phyloP scores from a whole-genome alignment of 2,888 invertebrate genomes.

The Callimorpha dominula region DNA sequence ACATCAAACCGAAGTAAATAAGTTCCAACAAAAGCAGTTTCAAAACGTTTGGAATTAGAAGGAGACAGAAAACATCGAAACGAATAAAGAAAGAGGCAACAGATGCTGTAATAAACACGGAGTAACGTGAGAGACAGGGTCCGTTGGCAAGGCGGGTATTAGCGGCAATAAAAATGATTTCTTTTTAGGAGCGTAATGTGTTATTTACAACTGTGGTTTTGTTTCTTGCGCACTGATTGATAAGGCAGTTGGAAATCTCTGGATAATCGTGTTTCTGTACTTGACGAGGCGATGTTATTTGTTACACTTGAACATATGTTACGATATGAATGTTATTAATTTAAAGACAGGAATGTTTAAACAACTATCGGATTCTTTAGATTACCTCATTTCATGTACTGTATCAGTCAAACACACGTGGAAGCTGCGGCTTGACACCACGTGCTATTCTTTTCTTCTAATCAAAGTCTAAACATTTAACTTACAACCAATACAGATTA shows the following conservation, averaged over 20 bases:
- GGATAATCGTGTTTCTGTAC: conserved; percentile 4
- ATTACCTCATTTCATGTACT: neutral
- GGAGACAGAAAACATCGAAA: conserved; percentile 28
- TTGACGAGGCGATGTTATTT: neutral
- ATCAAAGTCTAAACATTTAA: neutral
- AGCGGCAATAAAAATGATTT: conserved; percentile 59
- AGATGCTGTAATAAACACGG: conserved; percentile 46
- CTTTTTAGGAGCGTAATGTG: conserved; percentile 52
- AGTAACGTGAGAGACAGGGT: conserved; percentile 44
- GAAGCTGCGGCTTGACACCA: neutral
- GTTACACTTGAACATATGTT: neutral
- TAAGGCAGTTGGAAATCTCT: conserved; percentile 30
- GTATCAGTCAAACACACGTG: neutral
- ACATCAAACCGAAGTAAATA: conserved; percentile 30
- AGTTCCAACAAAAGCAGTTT: conserved; percentile 32
- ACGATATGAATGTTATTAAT: neutral
- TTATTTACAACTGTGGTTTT: conserved; percentile 48
- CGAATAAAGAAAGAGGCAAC: conserved; percentile 41
- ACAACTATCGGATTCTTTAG: neutral
- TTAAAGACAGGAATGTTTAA: neutral
- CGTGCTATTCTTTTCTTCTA: neutral
- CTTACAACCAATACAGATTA: neutral
- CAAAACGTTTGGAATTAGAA: conserved; percentile 35
- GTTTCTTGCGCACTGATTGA: conserved; percentile 41
- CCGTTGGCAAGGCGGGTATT: conserved; percentile 53